These are phyloP conservation scores for Drosophila sp. DNA, from an alignment of 1,140 invertebrate genomes.

Conservation along the genomic window DNA sequence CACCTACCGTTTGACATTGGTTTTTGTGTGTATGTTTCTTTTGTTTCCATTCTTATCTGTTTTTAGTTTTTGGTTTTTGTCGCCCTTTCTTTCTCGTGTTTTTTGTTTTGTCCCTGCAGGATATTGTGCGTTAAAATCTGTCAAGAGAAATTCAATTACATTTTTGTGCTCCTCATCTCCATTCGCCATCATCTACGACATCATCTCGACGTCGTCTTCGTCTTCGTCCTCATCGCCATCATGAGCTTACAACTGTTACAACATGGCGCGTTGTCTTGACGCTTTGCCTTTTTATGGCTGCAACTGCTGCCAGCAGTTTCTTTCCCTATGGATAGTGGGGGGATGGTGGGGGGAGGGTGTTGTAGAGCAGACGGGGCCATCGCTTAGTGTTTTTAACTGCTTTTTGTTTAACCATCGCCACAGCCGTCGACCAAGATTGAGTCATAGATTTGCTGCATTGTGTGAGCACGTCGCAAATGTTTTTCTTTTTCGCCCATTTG, in stretches of 20 bases:
- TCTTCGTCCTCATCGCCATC: constrained; percentile 43
- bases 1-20: constrained; percentile 1
- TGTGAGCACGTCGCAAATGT: constrained; percentile 14
- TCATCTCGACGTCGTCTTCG: constrained; percentile 18
- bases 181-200: not conserved
- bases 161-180: constrained; percentile 40
- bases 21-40: constrained; percentile 1
- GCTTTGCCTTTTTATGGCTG: constrained; percentile 58
- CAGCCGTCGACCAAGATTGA: constrained; percentile 52
- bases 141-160: constrained; percentile 81
- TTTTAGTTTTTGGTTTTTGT: constrained; percentile 12
- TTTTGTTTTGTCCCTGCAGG: constrained; percentile 58
- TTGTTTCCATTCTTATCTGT: constrained; percentile 13
- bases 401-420: constrained; percentile 56
- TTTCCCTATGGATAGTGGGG: constrained; percentile 25
- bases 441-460: constrained; percentile 40
- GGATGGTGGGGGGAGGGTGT: not conserved
- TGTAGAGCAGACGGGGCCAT: constrained; percentile 1
- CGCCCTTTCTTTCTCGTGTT: not conserved
- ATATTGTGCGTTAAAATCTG: constrained; percentile 80
- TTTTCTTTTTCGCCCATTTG: not conserved
- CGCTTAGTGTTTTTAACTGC: constrained; percentile 60
- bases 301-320: constrained; percentile 44
- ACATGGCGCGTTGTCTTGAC: constrained; percentile 34
- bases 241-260: constrained; percentile 55